Conservation (phyloP, 1,140 invertebrate genomes). For the Drosophila ohnishii region DNA sequence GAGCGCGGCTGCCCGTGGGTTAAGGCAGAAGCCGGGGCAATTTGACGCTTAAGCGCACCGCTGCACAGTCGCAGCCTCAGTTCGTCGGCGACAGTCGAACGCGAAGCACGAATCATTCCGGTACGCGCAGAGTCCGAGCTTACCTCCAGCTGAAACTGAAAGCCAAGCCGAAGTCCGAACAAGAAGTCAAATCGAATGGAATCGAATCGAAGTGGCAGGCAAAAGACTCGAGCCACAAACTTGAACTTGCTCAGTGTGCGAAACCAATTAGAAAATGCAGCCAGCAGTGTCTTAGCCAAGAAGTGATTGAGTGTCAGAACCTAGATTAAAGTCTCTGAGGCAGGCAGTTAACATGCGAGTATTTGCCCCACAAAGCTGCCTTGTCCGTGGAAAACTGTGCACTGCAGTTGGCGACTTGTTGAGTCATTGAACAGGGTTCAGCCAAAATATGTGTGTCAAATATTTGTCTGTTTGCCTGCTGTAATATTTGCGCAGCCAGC, state of each 20-base stretch:
- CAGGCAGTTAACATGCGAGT: conserved; percentile 7
- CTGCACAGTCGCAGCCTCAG: conserved; percentile 74
- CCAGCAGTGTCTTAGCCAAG: conserved; percentile 22
- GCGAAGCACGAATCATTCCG: conserved; percentile 67
- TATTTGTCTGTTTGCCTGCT: conserved; percentile 53
- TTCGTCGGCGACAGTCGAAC: conserved; percentile 75
- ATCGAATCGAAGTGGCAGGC: conserved; percentile 36
- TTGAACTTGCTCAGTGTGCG: conserved; percentile 71
- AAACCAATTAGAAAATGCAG: conserved; percentile 30
- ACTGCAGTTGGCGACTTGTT: conserved; percentile 46
- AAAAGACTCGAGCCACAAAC: conserved; percentile 74
- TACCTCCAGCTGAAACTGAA: conserved; percentile 5
- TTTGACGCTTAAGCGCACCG: conserved; percentile 80
- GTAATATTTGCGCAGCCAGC: conserved; percentile 38
- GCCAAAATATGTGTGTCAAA: conserved; percentile 56
- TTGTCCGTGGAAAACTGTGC: conserved; percentile 27
- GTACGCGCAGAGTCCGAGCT: conserved; percentile 37
- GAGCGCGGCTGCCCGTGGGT: conserved; percentile 11
- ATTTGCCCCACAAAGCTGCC: conserved; percentile 11
- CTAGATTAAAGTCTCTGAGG: conserved; percentile 1
- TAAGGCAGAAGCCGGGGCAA: conserved; percentile 52
- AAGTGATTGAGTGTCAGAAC: conserved; percentile 4
- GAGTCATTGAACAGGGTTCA: conserved; percentile 54
- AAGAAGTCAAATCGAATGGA: conserved; percentile 26
- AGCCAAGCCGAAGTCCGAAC: conserved; percentile 13